Evolutionary conservation across 2,888 invertebrate species (phyloP), one percentile per base, ranked within the genome.

Genomic region (Polymixis flavicincta): DNA sequence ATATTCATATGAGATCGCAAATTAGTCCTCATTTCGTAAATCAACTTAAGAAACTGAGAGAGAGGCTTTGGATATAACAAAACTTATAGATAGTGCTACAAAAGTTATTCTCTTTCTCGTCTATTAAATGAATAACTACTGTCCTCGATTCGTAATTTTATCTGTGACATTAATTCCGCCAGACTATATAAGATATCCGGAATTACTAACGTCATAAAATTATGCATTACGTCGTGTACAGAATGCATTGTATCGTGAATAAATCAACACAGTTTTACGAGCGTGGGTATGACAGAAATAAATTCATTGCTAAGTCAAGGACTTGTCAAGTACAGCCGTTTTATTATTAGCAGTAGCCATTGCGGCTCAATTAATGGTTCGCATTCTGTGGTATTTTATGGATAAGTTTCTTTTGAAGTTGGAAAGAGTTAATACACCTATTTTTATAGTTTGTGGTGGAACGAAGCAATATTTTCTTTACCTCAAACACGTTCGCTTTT

Each of bases 281-380:
- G 85, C 76, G 88, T 88, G 88, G 88, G 85, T 86, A 45, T 25
- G 63, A 81, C 90, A 88, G 85, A 93, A 94, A 94, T 94, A 94
- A 92, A 89, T 83, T 86, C 83, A 90, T 89, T 88, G 85, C 86
- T 85, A 80, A 88, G 90, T 91, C 94, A 93, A 94, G 95, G 94
- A 89, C 88, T 90, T 83, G 82, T 77, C 87, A 87, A 90, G 88
- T 87, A 88, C 87, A 90, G 59, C 57, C 52, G 68, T 65, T 68
- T 76, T 85, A 82, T 80, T 77, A 66, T 67, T 83, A 83, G 74
- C 67, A 45, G 11, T 19, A 57, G n/a, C 37, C n/a, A 42, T 52
- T 66, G 66, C 19, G 48, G 28, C 45, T 80, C 37, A 52, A 72
- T 76, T 61, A 76, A 76, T 77, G 69, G 45, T 59, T 76, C 9